A percentile compares a stretch with the other conserved stretches of the same genome.
Evolutionary conservation across 2,888 invertebrate genomes (phyloP).

Genomic region (Penaeus monodon): DNA sequence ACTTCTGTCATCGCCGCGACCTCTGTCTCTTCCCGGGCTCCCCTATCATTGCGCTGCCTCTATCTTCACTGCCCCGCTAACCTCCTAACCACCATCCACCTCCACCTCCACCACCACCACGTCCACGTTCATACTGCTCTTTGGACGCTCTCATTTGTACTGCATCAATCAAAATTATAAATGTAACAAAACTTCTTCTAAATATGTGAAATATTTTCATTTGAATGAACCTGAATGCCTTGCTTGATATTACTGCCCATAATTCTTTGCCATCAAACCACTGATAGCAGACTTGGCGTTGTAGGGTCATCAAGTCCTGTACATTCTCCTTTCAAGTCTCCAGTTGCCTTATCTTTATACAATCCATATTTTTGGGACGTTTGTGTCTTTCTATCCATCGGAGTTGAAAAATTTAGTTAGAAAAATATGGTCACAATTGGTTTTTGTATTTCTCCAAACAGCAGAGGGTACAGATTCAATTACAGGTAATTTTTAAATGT

Average conservation of each 20-base stretch:
- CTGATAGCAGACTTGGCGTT: conserved; percentile 94
- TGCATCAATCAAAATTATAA: conserved; percentile 11
- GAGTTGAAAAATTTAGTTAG: conserved; percentile 67
- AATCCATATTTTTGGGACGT: conserved; percentile 98
- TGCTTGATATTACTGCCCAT: conserved; percentile 84
- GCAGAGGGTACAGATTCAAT: no score
- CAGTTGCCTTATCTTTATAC: conserved; percentile 95
- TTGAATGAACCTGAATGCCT: conserved; percentile 71
- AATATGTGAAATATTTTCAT: neutral
- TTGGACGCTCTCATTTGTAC: conserved; percentile 64
- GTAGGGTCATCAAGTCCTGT: conserved; percentile 97
- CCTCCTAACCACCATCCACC: conserved; percentile 24
- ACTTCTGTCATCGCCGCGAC: no score
- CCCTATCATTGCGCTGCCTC: neutral
- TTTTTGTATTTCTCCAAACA: no score
- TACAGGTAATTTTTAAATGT: no score
- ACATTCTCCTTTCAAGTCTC: conserved; percentile 95
- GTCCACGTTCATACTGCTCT: conserved; percentile 60
- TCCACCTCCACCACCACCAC: conserved; percentile 55
- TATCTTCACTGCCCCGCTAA: conserved; percentile 25
- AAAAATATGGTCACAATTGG: no score
- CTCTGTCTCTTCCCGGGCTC: conserved; percentile 64
- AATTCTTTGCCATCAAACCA: conserved; percentile 98
- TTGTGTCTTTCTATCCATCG: conserved; percentile 94
- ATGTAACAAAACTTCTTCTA: neutral